Percentiles rank a stretch among this genome's conserved stretches.
phyloP scores from a whole-genome alignment of 2,888 invertebrate genomes.

The Leucania comma region DNA sequence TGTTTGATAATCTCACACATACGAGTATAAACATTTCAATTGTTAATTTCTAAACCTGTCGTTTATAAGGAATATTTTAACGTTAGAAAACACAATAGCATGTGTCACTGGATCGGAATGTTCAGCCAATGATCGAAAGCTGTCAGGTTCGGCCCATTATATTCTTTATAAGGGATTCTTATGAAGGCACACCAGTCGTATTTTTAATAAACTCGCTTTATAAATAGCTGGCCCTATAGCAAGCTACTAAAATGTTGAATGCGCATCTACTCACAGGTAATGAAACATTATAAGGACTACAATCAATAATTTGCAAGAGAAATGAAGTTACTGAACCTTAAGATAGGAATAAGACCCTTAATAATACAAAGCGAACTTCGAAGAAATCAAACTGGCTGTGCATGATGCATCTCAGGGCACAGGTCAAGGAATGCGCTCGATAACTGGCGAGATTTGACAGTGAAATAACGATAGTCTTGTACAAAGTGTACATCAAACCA shows the following conservation, averaged over 20 bases:
- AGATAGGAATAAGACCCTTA: constrained; percentile 46
- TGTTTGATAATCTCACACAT: constrained; percentile 71
- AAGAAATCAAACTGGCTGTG: constrained; percentile 74
- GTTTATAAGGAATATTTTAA: constrained; percentile 75
- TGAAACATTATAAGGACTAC: not conserved
- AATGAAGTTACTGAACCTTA: constrained; percentile 44
- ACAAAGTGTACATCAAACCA: constrained; percentile 70
- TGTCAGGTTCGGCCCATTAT: constrained; percentile 73
- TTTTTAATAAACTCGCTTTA: constrained; percentile 65
- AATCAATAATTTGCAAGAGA: constrained; percentile 46
- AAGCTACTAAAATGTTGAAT: constrained; percentile 33
- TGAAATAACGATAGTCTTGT: constrained; percentile 81
- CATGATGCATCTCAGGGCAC: constrained; percentile 78
- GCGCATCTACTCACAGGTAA: constrained; percentile 1
- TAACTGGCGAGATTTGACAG: constrained; percentile 86
- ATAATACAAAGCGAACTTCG: constrained; percentile 61
- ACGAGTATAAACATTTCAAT: constrained; percentile 72
- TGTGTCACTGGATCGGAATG: constrained; percentile 81
- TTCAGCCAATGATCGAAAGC: constrained; percentile 74
- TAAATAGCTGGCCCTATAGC: constrained; percentile 37
- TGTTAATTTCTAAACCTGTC: constrained; percentile 75
- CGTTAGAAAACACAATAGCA: constrained; percentile 77
- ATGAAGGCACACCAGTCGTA: constrained; percentile 60
- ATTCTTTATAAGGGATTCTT: constrained; percentile 65
- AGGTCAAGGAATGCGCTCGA: constrained; percentile 83